These are phyloP conservation scores for Andrena fulva DNA, from an alignment of 2,888 invertebrate genomes.

Conservation along the genomic window DNA sequence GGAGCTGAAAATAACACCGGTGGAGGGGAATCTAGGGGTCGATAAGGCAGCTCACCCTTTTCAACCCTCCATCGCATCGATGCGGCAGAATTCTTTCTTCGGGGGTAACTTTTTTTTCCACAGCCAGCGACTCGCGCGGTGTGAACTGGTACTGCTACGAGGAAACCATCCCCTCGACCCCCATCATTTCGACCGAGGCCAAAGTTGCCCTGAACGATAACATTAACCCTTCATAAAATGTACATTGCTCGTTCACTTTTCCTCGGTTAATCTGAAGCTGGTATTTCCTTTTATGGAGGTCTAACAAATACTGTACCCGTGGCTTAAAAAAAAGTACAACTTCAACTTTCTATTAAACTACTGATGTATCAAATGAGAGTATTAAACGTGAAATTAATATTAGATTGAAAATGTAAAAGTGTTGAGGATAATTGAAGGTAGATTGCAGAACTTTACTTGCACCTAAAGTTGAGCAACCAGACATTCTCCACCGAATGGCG, in stretches of 20 bases:
- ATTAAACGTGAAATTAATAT: neutral
- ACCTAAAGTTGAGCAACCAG: constrained; percentile 75
- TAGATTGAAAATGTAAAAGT: neutral
- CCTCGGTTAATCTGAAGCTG: neutral
- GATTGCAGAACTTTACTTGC: constrained; percentile 40
- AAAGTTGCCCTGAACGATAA: neutral
- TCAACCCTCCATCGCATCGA: constrained; percentile 74
- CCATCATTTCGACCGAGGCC: neutral
- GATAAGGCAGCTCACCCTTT: constrained; percentile 77
- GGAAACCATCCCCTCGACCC: constrained; percentile 39
- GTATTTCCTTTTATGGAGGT: neutral
- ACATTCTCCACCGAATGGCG: constrained; percentile 67
- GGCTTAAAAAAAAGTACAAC: neutral
- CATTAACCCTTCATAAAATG: neutral
- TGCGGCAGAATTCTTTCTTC: constrained; percentile 79
- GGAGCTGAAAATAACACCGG: constrained; percentile 65
- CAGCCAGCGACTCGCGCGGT: constrained; percentile 66
- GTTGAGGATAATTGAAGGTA: neutral
- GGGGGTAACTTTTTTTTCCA: constrained; percentile 77
- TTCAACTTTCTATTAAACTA: neutral
- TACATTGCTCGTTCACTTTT: neutral
- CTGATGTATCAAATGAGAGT: neutral
- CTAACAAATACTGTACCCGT: no score
- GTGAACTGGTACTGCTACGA: constrained; percentile 53
- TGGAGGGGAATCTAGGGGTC: constrained; percentile 61